Conservation (phyloP, 2,888 invertebrate genomes). For the Himalopsyche tibetana region DNA sequence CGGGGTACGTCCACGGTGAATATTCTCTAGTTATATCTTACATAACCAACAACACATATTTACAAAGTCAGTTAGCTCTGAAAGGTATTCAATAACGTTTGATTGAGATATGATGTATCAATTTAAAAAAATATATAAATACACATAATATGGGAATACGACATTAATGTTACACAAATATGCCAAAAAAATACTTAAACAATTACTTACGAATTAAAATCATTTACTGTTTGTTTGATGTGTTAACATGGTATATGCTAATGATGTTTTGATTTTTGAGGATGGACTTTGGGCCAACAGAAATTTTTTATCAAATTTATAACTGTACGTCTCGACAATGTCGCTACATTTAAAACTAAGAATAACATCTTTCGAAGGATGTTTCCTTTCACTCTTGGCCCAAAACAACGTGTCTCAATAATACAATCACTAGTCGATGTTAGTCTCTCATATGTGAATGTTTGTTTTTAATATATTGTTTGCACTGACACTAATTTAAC, state of each 20-base stretch:
- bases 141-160: too few species aligned
- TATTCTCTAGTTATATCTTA: too few species aligned
- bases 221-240: slow-evolving; percentile 10
- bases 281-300: background rate
- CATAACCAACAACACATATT: too few species aligned
- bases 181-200: too few species aligned
- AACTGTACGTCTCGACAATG: background rate
- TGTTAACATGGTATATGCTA: background rate
- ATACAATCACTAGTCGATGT: slow-evolving; percentile 35
- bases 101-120: background rate
- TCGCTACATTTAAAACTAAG: background rate
- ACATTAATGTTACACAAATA: background rate
- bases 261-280: background rate
- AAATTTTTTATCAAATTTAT: background rate
- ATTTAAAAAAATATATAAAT: too few species aligned
- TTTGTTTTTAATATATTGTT: slow-evolving; percentile 33
- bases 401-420: background rate
- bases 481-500: slow-evolving; percentile 19
- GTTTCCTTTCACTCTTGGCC: background rate
- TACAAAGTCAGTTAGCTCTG: too few species aligned
- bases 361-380: background rate
- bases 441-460: slow-evolving; percentile 28
- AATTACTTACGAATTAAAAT: background rate
- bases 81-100: too few species aligned
- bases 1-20: too few species aligned